Percentiles rank a stretch among this genome's conserved stretches.
Evolutionary conservation across 2,888 invertebrate species (phyloP).

Genomic region (Xestia c-nigrum): DNA sequence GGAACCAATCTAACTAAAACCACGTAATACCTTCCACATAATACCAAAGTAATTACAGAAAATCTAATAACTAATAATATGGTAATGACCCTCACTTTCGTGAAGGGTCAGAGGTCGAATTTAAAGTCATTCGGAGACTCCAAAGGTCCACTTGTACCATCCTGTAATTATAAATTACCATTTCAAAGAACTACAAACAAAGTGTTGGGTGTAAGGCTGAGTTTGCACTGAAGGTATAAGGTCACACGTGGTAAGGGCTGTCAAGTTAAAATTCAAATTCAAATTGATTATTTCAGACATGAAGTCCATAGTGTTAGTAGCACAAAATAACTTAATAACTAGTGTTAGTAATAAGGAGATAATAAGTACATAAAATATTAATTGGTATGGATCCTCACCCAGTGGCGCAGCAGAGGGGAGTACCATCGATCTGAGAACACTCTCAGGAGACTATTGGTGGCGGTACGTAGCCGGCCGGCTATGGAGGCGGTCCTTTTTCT

Average conservation of each 20-base stretch:
- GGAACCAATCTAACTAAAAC: neutral
- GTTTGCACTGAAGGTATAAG: conserved; percentile 36
- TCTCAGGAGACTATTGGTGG: too few relatives aligned
- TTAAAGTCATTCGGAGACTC: conserved; percentile 39
- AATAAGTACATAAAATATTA: too few relatives aligned
- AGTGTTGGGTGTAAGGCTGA: conserved; percentile 46
- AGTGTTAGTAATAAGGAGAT: too few relatives aligned
- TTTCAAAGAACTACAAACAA: conserved; percentile 69
- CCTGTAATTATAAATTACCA: conserved; percentile 70
- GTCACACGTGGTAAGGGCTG: conserved; percentile 30
- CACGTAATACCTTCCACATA: neutral
- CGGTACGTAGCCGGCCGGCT: too few relatives aligned
- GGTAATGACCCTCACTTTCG: conserved; percentile 35
- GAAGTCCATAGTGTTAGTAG: too few relatives aligned
- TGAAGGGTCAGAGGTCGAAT: conserved; percentile 38
- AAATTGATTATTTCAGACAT: too few relatives aligned
- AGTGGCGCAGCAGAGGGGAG: too few relatives aligned
- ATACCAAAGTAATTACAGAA: conserved; percentile 31
- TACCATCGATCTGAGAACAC: too few relatives aligned
- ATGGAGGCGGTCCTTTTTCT: too few relatives aligned
- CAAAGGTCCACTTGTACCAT: conserved; percentile 39
- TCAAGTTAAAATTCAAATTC: too few relatives aligned
- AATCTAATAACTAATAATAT: conserved; percentile 45
- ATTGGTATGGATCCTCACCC: too few relatives aligned
- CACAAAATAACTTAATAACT: too few relatives aligned